These are phyloP conservation scores for Nyctibius grandis DNA, from an alignment of 2,797 vertebrate species.

Conservation along the genomic window DNA sequence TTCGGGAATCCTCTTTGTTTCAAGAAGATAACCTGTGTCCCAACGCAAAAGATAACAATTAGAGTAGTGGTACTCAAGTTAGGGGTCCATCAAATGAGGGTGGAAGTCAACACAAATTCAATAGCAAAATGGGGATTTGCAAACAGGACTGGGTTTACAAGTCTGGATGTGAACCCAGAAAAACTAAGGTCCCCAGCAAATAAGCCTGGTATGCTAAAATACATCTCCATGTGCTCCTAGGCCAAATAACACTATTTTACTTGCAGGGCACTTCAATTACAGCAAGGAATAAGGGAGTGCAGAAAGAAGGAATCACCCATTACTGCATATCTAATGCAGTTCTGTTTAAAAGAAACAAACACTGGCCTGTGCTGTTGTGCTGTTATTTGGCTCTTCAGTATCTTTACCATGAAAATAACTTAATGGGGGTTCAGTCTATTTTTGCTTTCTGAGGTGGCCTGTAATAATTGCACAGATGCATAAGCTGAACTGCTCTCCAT, in stretches of 20 bases:
- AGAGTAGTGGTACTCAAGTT: background rate
- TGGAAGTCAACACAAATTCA: background rate
- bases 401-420: conserved; percentile 3
- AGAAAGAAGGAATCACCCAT: background rate
- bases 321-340: background rate
- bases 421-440: background rate
- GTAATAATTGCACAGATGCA: background rate
- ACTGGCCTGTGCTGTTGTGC: background rate
- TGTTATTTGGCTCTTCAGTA: background rate
- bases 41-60: background rate
- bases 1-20: conserved; percentile 42
- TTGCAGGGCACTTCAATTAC: background rate
- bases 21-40: background rate
- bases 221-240: background rate
- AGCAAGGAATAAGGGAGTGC: background rate
- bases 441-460: background rate
- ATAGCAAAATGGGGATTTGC: background rate
- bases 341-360: background rate
- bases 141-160: background rate
- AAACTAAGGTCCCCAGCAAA: background rate
- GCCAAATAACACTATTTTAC: background rate
- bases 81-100: background rate
- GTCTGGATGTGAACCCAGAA: background rate
- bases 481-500: background rate
- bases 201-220: background rate